Percentiles rank a stretch among this genome's conserved stretches.
These are phyloP conservation scores for Aleiodes leptofemur DNA, from an alignment of 2,888 invertebrate genomes.

Conservation along the genomic window DNA sequence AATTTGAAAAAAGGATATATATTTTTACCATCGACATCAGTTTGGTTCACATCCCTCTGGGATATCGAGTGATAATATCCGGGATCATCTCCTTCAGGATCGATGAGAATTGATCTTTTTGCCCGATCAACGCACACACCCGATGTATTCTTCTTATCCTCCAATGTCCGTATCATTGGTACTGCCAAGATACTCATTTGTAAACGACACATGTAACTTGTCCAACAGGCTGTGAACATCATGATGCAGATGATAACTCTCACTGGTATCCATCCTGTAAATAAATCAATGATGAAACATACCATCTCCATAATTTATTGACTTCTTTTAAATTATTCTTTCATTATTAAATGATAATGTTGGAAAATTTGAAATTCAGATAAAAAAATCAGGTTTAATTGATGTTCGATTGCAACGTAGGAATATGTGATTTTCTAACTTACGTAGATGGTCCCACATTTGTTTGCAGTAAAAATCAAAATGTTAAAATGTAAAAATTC, in stretches of 20 bases:
- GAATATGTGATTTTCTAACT: neutral
- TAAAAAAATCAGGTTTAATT: too few relatives aligned
- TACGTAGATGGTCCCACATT: conserved; percentile 17
- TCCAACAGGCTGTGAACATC: conserved; percentile 85
- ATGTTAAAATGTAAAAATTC: neutral
- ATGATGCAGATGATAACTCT: conserved; percentile 79
- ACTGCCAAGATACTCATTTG: conserved; percentile 81
- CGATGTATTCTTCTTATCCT: conserved; percentile 37
- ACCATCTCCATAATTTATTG: neutral
- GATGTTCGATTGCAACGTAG: too few relatives aligned
- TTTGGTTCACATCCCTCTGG: neutral
- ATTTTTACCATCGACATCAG: neutral
- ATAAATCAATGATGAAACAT: conserved; percentile 9
- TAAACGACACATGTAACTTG: conserved; percentile 84
- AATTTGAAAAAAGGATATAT: neutral
- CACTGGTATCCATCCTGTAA: conserved; percentile 76
- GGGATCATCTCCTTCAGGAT: neutral
- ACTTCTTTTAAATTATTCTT: neutral
- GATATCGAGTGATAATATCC: neutral
- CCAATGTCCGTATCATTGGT: conserved; percentile 63
- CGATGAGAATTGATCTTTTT: conserved; percentile 31
- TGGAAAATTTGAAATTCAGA: neutral
- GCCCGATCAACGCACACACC: conserved; percentile 49
- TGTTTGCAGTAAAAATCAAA: neutral
- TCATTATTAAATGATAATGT: conserved; percentile 3